Percentiles rank a stretch among this genome's conserved stretches.
These are phyloP conservation scores for Anabas testudineus DNA, from an alignment of 2,797 vertebrate genomes.

Conservation along the genomic window DNA sequence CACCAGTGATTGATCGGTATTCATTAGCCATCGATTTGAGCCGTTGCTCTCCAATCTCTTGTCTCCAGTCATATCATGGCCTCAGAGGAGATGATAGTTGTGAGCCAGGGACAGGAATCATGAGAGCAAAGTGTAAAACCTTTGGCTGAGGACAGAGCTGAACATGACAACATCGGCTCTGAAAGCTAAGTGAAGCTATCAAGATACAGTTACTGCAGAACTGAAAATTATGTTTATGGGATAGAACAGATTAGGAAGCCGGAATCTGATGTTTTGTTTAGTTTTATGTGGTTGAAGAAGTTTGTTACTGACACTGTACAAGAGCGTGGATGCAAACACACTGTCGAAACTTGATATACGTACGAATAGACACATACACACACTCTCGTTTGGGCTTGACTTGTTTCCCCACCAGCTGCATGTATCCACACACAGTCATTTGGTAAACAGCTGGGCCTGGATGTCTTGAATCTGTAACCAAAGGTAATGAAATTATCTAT, in stretches of 20 bases:
- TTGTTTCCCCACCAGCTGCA: constrained; percentile 6
- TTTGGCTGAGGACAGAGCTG: constrained; percentile 15
- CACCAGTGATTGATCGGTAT: constrained; percentile 75
- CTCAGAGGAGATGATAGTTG: constrained; percentile 68
- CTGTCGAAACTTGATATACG: too few relatives aligned
- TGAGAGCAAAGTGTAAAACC: constrained; percentile 30
- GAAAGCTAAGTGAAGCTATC: constrained; percentile 18
- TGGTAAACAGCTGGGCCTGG: constrained; percentile 31
- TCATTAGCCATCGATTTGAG: constrained; percentile 78
- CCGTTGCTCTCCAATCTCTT: constrained; percentile 68
- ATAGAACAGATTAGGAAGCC: background rate
- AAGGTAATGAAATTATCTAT: constrained; percentile 51
- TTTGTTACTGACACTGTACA: background rate
- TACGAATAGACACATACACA: too few relatives aligned
- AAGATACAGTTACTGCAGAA: constrained; percentile 37
- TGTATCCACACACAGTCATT: constrained; percentile 21
- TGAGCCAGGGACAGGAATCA: constrained; percentile 40
- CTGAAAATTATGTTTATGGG: background rate
- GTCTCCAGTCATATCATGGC: constrained; percentile 59
- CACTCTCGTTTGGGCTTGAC: background rate
- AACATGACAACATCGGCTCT: constrained; percentile 30
- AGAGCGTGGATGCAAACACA: too few relatives aligned
- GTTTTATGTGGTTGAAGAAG: background rate
- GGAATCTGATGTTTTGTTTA: background rate
- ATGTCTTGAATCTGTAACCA: constrained; percentile 51